Conservation (phyloP, 2,797 vertebrate species). For the Enteromius paludinosus region DNA sequence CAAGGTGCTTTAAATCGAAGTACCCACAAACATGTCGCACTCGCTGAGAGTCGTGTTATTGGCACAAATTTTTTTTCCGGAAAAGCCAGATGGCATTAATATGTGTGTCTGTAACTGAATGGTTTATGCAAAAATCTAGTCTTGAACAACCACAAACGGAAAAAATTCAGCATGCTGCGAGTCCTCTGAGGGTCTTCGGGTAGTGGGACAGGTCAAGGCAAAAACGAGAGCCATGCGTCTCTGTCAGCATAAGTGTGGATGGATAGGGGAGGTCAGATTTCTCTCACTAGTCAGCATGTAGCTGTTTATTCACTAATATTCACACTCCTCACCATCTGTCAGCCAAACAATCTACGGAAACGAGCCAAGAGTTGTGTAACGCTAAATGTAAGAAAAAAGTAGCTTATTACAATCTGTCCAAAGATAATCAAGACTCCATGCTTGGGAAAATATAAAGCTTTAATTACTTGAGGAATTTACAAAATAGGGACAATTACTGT, state of each 20-base stretch:
- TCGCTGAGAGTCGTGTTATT: not conserved
- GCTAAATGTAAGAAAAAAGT: constrained; percentile 10
- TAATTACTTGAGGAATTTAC: not conserved
- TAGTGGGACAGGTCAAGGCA: constrained; percentile 20
- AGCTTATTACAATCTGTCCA: constrained; percentile 25
- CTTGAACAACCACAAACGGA: not conserved
- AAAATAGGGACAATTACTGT: not conserved
- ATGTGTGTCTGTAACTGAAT: constrained; percentile 50
- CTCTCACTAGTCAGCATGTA: constrained; percentile 27
- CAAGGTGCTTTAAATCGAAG: constrained; percentile 14
- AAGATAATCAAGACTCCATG: not conserved
- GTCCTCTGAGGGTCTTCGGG: not conserved
- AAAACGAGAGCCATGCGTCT: constrained; percentile 56
- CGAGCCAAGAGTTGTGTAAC: constrained; percentile 18
- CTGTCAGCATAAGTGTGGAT: constrained; percentile 43
- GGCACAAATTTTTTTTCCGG: not conserved
- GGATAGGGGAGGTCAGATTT: constrained; percentile 20
- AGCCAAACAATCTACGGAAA: constrained; percentile 8
- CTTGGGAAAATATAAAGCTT: not conserved
- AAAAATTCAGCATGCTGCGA: not conserved
- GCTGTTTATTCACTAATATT: constrained; percentile 45
- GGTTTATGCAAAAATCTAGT: not conserved
- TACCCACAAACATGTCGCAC: constrained; percentile 43
- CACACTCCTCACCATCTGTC: constrained; percentile 56
- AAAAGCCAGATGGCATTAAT: constrained; percentile 29